Base-by-base conservation (phyloP, 1,140 invertebrate species). In the Drosophila pseudoananassae region DNA sequence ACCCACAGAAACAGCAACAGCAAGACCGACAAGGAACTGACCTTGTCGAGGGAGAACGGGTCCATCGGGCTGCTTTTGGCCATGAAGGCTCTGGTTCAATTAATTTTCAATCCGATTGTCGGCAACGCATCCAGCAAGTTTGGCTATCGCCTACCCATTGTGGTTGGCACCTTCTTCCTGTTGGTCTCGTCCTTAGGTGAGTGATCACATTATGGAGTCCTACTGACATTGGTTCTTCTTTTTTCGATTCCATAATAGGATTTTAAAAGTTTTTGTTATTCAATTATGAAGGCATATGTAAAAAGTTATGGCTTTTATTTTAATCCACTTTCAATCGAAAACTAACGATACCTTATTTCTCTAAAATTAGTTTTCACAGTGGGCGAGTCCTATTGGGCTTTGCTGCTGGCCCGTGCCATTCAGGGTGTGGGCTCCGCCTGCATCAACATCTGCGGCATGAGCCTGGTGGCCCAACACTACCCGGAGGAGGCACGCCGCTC, bases 401-500 rank as follows among this genome's bases (percentile, higher is more conserved):
- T 98, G 23, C 94, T 98, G 57, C 74, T 97, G 9, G 97, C 97
- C 0, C 92, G 97, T 68, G 96, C 96, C 78, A 92, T 98, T 29
- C 97, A 98, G 92, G 97, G 97, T 1, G 92, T 97, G 45, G 96
- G 96, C 9, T 98, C 97, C 7, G 95, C 97, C 0, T 97, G 96
- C 60, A 95, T 97, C 56, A 94, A 94, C 12, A 95, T 97, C 2
- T 94, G 95, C 60, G 96, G 96, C 91, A 95, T 95, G 94, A 94
- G 93, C 73, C 83, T 95, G 50, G 93, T 95, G 53, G 94, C 94
- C 4, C 87, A 92, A 59, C 83, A 78, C n/a, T 92, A 92, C 77
- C 90, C 90, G 2, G 91, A 92, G 57, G 91, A 78, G 33, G 81
- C 81, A 0, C 89, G 94, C 29, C 93, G 96, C 53, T 95, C 95